These are phyloP conservation scores for Plusia festucae DNA, from an alignment of 2,888 invertebrate genomes.

Conservation along the genomic window DNA sequence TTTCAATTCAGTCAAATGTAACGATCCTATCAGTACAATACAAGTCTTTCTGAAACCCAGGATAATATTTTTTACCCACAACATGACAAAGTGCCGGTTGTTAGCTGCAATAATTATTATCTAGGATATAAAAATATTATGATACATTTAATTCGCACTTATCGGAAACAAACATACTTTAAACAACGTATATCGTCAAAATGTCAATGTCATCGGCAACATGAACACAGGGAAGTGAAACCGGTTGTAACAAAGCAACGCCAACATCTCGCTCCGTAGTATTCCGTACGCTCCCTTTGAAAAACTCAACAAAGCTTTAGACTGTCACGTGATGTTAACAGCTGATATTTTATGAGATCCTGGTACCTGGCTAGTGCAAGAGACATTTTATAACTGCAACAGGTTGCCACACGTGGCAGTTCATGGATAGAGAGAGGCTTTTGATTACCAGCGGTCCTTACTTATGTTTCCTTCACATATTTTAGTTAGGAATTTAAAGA, in stretches of 20 bases:
- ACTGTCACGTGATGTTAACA: conserved; percentile 12
- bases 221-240: conserved; percentile 18
- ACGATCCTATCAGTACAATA: too few species aligned
- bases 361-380: conserved; percentile 6
- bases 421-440: too few species aligned
- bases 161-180: background rate
- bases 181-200: conserved; percentile 20
- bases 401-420: too few species aligned
- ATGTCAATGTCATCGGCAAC: conserved; percentile 29
- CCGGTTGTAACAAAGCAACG: conserved; percentile 15
- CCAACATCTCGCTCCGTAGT: background rate
- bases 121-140: too few species aligned
- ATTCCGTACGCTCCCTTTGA: conserved; percentile 20
- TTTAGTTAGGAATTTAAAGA: too few species aligned
- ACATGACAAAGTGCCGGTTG: too few species aligned
- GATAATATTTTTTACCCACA: too few species aligned
- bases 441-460: too few species aligned
- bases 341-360: conserved; percentile 21
- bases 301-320: conserved; percentile 37
- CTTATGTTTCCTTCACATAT: too few species aligned
- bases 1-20: too few species aligned
- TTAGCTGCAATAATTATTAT: too few species aligned
- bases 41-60: too few species aligned
- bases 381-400: background rate
- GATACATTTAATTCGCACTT: background rate